Conservation (phyloP, 2,113 vertebrate genomes). For the Gadus macrocephalus region DNA sequence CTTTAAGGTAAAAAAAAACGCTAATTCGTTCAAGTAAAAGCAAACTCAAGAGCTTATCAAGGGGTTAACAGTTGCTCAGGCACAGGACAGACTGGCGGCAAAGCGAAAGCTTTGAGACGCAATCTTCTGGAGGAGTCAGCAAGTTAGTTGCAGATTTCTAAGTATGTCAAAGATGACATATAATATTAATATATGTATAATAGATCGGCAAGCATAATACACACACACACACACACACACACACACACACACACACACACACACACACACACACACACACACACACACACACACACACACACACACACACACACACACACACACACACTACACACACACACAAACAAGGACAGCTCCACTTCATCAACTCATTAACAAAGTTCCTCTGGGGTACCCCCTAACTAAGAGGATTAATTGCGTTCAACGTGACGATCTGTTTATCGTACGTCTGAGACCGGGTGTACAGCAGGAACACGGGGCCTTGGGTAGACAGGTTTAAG, state of each 20-base stretch:
- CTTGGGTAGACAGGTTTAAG: too few species aligned
- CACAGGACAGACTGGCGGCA: too few species aligned
- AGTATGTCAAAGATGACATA: not conserved
- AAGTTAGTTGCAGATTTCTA: not conserved
- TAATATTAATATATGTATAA: not conserved
- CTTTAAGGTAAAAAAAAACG: not conserved
- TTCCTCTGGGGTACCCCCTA: too few species aligned
- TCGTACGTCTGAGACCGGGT: too few species aligned
- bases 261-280: slow-evolving; percentile 1
- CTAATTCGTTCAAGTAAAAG: not conserved
- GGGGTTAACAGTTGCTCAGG: too few species aligned
- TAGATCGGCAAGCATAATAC: not conserved
- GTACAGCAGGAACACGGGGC: too few species aligned
- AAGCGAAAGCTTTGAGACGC: too few species aligned
- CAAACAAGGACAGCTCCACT: not conserved
- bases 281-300: slow-evolving; percentile 2
- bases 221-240: not conserved
- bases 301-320: slow-evolving; percentile 4
- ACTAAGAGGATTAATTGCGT: too few species aligned
- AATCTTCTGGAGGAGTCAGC: not conserved
- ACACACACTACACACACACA: not conserved
- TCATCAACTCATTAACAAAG: slow-evolving; percentile 24
- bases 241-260: not conserved
- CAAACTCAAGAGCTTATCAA: not conserved
- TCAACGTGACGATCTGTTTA: too few species aligned